Base-by-base conservation (phyloP, 2,888 invertebrate genomes). In the Calameuta pallipes region DNA sequence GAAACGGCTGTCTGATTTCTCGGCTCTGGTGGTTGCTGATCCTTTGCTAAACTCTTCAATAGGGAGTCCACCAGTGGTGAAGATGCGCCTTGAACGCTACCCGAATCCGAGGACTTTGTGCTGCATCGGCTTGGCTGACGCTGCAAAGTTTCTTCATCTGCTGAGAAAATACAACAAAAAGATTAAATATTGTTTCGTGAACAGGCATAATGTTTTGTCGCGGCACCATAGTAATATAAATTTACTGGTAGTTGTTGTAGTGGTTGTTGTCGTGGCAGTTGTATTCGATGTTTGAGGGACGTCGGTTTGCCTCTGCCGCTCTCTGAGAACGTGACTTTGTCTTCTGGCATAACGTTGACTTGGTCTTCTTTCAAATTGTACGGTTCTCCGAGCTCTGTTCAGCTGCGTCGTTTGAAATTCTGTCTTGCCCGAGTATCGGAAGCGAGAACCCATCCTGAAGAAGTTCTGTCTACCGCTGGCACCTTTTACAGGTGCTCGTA, bases 381-480 rank as follows among this genome's bases (percentile, higher is more conserved):
- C 98, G 1, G 98, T 98, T 77, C 98, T 94, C 73, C 98, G 93
- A 1, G 98, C 97, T 82, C 97, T 94, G 92, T 96, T 98, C 88
- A 96, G 95, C 88, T 97, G 97, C 12, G 98, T 97, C 36, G 98
- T 97, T 93, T 99, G 99, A 91, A 98, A 99, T 92, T 99, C 99
- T 1, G 99, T 99, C 90, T 98, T 96, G 0, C 99, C 98, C 83
- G 98, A 98, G 83, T 96, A 97, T 90, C 98, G 95, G 92, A 99
- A 99, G 78, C 99, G 94, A 23, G 99, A 99, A 77, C 99, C 99
- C 98, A 99, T 98, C 82, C 99, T 94, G 93, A 99, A 98, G 93
- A 99, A 99, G 92, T 98, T 98, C 91, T 98, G 98, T 34, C 98
- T 94, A 0, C 97, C 96, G 37, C 96, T 96, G 4, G 97, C 96